These are phyloP conservation scores for Drosophila ananassae DNA, from an alignment of 1,140 invertebrate species.

Conservation along the genomic window DNA sequence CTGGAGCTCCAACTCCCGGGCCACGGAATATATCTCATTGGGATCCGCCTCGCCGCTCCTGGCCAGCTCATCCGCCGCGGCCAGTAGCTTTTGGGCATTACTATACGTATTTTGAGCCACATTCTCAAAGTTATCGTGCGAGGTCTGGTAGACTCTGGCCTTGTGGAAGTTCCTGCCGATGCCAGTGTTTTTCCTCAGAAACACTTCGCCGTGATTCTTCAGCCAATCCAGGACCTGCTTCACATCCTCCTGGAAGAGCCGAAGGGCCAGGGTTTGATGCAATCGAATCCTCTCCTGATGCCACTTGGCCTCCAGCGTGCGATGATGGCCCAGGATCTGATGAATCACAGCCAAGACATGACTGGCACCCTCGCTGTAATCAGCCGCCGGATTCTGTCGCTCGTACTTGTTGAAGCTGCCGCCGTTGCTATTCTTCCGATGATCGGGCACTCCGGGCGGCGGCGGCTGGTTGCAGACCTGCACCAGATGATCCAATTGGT, in stretches of 20 bases:
- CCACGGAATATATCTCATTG: slow-evolving; percentile 97
- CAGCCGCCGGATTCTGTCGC: slow-evolving; percentile 94
- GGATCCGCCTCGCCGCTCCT: slow-evolving; percentile 98
- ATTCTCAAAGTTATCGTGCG: slow-evolving; percentile 99
- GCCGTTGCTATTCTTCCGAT: slow-evolving; percentile 84
- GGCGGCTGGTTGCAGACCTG: slow-evolving; percentile 96
- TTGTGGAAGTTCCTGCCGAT: slow-evolving; percentile 97
- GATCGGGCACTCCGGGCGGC: slow-evolving; percentile 81
- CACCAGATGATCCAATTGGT: slow-evolving; percentile 97
- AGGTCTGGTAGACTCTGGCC: slow-evolving; percentile 97
- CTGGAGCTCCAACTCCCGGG: slow-evolving; percentile 95
- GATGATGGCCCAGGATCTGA: slow-evolving; percentile 96
- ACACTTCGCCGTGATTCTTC: slow-evolving; percentile 99
- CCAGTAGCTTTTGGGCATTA: slow-evolving; percentile 98
- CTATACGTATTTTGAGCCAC: slow-evolving; percentile 99
- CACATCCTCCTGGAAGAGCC: slow-evolving; percentile 97
- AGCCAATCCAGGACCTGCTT: slow-evolving; percentile 98
- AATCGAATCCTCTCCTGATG: slow-evolving; percentile 96
- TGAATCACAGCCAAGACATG: slow-evolving; percentile 95
- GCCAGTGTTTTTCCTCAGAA: slow-evolving; percentile 97
- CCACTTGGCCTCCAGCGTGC: slow-evolving; percentile 96
- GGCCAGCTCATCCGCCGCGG: slow-evolving; percentile 97
- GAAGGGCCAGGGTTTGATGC: slow-evolving; percentile 95
- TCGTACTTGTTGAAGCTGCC: slow-evolving; percentile 85
- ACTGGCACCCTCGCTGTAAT: slow-evolving; percentile 97